Base-by-base conservation (phyloP, 2,113 vertebrate genomes). In the Coracopsis vasa region DNA sequence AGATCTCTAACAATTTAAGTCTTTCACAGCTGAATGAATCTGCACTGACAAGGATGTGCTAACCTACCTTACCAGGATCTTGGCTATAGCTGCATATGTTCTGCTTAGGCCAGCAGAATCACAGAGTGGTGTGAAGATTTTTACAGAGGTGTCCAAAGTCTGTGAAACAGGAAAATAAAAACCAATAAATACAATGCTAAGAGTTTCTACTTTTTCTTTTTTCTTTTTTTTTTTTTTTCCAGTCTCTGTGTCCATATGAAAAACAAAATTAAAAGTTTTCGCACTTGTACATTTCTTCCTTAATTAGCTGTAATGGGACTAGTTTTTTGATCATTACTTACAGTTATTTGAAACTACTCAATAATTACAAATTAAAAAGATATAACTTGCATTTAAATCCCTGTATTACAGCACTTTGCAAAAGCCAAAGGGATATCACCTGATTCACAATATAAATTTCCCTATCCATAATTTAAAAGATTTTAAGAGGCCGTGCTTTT, bases 51-150 rank as follows among this genome's bases (percentile, higher is more conserved):
- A 92, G 92, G 97, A 82, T 95, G 86, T 61, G 91, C 88, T 96
- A 95, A 96, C 98, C 92, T 97, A 98, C 98, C 98, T 98, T 97
- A 97, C 91, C 85, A 98, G 97, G 94, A 98, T 98, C 92, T 96
- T 94, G 90, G 98, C 95, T 44, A 96, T 84, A 18, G 98, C 98
- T 96, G 98, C 96, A 51, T 98, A 98, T 80, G 98, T 97, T 98
- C 94, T 98, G 65, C 97, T 97, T 51, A 98, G 93, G 89, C 97
- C 96, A 86, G 94, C 65, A 54, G 97, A 96, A 92, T 98, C 98
- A 54, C 61, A 37, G 47, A 98, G 89, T 16, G 58, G 64, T 74
- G 91, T 82, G 28, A 98, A 98, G 95, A 98, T 97, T 93, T 97
- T 74, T 66, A 97, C n/a, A 47, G 96, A 98, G 15, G 80, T 91